phyloP scores from a whole-genome alignment of 1,140 invertebrate genomes.

The Drosophila melanica region DNA sequence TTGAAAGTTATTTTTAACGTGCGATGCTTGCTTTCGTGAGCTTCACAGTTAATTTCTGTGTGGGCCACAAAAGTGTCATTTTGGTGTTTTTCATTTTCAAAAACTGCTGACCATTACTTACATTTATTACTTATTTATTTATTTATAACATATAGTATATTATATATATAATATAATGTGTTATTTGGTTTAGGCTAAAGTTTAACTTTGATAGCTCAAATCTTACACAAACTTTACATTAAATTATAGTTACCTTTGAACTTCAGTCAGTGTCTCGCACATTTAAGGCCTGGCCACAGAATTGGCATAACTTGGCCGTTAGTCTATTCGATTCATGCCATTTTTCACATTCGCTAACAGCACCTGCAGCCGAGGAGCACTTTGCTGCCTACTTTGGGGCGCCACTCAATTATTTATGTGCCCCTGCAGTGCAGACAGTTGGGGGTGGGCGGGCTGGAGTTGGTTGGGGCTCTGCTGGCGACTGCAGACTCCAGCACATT shows the following conservation, averaged over 20 bases:
- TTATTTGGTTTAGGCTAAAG: background rate
- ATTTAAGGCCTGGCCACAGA: constrained; percentile 34
- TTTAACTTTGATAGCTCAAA: background rate
- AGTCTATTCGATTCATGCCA: background rate
- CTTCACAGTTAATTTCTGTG: constrained; percentile 63
- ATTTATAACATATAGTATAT: too few relatives aligned
- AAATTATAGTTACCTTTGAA: background rate
- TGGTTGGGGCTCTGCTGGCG: background rate
- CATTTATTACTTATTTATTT: constrained; percentile 5
- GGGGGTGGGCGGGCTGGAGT: background rate
- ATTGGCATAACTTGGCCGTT: constrained; percentile 61
- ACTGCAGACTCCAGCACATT: constrained; percentile 16
- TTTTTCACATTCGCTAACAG: constrained; percentile 35
- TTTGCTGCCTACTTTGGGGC: constrained; percentile 73
- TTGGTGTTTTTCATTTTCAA: constrained; percentile 21
- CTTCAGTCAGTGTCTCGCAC: background rate
- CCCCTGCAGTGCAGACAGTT: constrained; percentile 63
- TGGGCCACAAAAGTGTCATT: constrained; percentile 51
- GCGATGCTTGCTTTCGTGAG: constrained; percentile 1
- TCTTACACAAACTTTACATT: background rate
- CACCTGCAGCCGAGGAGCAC: constrained; percentile 68
- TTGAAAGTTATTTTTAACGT: constrained; percentile 51
- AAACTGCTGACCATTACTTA: constrained; percentile 22
- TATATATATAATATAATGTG: background rate
- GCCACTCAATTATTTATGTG: constrained; percentile 79